Base-by-base conservation (phyloP, 2,113 vertebrate genomes). In the Vombatus ursinus region DNA sequence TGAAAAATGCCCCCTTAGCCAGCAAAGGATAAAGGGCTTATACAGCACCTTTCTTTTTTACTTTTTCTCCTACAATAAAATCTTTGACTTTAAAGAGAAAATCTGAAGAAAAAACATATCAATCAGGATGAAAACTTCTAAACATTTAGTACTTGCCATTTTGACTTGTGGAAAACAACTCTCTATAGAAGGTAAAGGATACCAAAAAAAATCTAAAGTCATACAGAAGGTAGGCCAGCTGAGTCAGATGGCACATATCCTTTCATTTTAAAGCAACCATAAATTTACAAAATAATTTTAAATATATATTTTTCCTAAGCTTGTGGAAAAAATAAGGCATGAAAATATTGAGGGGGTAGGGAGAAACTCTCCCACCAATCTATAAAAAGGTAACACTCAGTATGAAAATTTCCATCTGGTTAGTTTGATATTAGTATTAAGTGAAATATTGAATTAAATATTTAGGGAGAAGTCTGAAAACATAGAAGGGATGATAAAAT, bases 81-180 rank as follows among this genome's bases (percentile, higher is more conserved):
- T 4, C 61, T 37, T 61, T n/a, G 57, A 92, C 28, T 92, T 95
- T 95, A 89, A n/a, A n/a, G 54, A 96, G 77, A 68, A 95, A 96
- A 57, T 5, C 37, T 23, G 12, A 92, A 89, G 8, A 89, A 52
- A 92, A 49, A 10, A 68, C 12, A 68, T 48, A 54, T 93, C n/a
- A 95, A 61, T 91, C 47, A 77, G 50, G 8, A 92, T 95, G 44
- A 96, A 93, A 95, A 91, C 8, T n/a, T 57, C 90, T 90, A 23
- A 16, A 50, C 44, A 92, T 61, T 94, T 50, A 91, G 0, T 68
- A 37, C 11, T 37, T 37, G 61, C 37, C 12, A 37, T 68, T 68
- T 68, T 68, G 31, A 37, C 31, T 68, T 68, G 31, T 68, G 3
- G 61, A 68, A 68, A 68, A 68, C 31, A 68, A 68, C 61, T 37